A percentile compares a stretch with the other conserved stretches of the same genome.
phyloP scores from a whole-genome alignment of 1,140 invertebrate species.

The Frieseomelitta varia region DNA sequence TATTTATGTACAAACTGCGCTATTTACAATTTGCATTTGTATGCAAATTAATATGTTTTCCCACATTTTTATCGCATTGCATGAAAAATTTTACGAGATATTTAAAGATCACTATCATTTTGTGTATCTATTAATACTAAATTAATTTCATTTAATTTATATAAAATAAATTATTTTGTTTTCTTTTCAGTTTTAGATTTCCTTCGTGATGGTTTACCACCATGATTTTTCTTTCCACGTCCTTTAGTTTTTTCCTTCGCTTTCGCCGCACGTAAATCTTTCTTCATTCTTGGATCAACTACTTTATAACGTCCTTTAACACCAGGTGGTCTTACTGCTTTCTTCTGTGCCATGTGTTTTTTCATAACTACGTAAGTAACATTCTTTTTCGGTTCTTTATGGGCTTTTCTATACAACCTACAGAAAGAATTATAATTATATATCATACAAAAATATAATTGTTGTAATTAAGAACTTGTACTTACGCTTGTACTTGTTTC shows the following conservation, averaged over 20 bases:
- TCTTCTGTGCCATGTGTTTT: constrained; percentile 91
- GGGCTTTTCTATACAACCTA: constrained; percentile 96
- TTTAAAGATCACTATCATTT: constrained; percentile 31
- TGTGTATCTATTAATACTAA: not conserved
- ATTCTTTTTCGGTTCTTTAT: constrained; percentile 92
- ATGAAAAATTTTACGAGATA: not conserved
- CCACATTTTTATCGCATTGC: not conserved
- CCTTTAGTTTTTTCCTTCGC: constrained; percentile 84
- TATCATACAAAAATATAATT: not conserved
- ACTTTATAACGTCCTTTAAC: constrained; percentile 96
- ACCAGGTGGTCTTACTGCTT: constrained; percentile 90
- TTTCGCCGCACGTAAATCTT: constrained; percentile 90
- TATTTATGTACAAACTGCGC: constrained; percentile 25
- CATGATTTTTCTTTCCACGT: constrained; percentile 73
- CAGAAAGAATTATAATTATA: constrained; percentile 51
- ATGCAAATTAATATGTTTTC: not conserved
- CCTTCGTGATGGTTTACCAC: constrained; percentile 55
- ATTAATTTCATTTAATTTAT: not conserved
- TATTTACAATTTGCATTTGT: not conserved
- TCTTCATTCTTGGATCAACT: constrained; percentile 98
- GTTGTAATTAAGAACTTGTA: constrained; percentile 53
- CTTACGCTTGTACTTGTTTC: constrained; percentile 94
- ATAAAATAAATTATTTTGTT: constrained; percentile 27
- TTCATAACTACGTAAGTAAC: constrained; percentile 97
- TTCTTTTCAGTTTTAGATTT: constrained; percentile 63